Conservation (phyloP, 2,888 invertebrate genomes). For the Andrena bicolor region DNA sequence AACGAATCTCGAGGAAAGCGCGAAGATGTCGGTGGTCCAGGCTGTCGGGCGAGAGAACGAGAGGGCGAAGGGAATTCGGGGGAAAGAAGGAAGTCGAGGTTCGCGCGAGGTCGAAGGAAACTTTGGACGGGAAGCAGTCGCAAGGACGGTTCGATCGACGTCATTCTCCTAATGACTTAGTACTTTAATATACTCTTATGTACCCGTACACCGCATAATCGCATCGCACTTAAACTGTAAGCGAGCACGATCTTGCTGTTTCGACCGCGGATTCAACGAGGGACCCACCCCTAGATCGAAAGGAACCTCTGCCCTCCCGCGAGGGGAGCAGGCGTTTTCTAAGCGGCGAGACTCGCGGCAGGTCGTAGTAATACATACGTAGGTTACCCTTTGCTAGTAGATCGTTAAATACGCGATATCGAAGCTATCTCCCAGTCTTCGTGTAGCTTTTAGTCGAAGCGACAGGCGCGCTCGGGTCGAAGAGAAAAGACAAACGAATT, state of each 20-base stretch:
- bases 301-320: neutral
- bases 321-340: neutral
- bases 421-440: conserved; percentile 65
- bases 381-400: conserved; percentile 49
- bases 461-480: conserved; percentile 47
- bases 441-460: conserved; percentile 64
- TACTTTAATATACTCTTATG: conserved; percentile 13
- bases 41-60: neutral
- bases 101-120: conserved; percentile 64
- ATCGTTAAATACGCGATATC: conserved; percentile 46
- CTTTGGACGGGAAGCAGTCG: conserved; percentile 53
- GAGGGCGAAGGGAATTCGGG: neutral
- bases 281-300: conserved; percentile 13
- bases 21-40: neutral
- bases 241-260: conserved; percentile 42
- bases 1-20: neutral
- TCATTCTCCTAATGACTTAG: conserved; percentile 21
- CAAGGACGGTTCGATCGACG: conserved; percentile 55
- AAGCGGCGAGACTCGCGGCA: conserved; percentile 29
- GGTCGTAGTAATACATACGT: conserved; percentile 29
- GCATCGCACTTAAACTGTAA: conserved; percentile 31
- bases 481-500: neutral
- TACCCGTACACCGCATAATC: conserved; percentile 35
- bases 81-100: conserved; percentile 31
- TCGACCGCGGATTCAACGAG: conserved; percentile 35